Evolutionary conservation across 2,113 vertebrate genomes (phyloP).

Genomic region (Ramphastos sulfuratus): DNA sequence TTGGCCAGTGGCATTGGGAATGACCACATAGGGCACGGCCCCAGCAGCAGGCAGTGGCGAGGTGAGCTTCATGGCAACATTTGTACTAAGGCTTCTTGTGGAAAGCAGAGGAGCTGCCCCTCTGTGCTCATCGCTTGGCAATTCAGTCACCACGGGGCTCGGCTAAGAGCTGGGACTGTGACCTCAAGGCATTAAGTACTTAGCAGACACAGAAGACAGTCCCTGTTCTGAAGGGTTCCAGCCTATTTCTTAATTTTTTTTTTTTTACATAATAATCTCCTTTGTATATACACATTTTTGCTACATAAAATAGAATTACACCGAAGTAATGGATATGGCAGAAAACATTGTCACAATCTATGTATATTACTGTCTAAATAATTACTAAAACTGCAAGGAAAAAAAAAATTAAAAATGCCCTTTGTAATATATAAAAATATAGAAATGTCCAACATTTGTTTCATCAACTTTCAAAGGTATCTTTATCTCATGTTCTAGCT

Average conservation of each 20-base stretch:
- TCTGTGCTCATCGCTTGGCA: background rate
- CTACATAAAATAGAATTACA: conserved; percentile 66
- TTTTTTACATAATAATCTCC: conserved; percentile 21
- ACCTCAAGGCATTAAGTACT: background rate
- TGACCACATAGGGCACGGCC: background rate
- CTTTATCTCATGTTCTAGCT: background rate
- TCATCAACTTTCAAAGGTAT: conserved; percentile 26
- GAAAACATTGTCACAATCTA: conserved; percentile 38
- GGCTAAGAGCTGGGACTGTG: background rate
- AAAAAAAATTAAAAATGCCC: conserved; percentile 47
- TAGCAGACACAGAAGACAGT: background rate
- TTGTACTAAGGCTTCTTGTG: background rate
- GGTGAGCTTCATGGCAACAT: background rate
- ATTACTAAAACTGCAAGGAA: conserved; percentile 49
- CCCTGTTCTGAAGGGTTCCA: background rate
- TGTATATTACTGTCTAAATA: conserved; percentile 53
- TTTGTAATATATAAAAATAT: conserved; percentile 64
- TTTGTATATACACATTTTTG: conserved; percentile 56
- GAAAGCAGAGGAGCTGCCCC: background rate
- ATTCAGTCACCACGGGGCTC: background rate
- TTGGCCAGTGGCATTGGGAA: background rate
- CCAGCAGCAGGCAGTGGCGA: background rate
- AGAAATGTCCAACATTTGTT: conserved; percentile 42
- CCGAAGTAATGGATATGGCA: conserved; percentile 31
- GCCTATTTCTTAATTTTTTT: background rate